Base-by-base conservation (phyloP, 1,140 invertebrate genomes). In the Drosophila eugracilis region DNA sequence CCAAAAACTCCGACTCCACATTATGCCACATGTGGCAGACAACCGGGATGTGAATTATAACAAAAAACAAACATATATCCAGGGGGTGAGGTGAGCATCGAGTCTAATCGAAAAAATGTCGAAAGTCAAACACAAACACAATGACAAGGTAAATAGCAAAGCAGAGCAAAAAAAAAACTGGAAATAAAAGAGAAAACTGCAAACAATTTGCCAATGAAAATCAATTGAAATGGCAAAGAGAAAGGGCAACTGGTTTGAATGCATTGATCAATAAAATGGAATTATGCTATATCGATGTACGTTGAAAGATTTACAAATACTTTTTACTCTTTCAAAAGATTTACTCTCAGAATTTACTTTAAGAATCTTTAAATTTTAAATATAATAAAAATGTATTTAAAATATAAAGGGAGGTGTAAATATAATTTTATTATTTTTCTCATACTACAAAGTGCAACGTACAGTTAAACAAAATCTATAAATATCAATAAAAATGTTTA, bases 51-150 rank as follows among this genome's bases (percentile, higher is more conserved):
- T 66, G 74, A 81, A 78, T 88, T 88, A 88, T 88, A 76, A 78
- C 78, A 78, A 88, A 76, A 81, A 83, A 71, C 83, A 83, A 86
- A 78, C 70, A 77, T 54, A 77, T 67, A n/a, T 50, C 21, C 39
- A 15, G 37, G 47, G 21, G 48, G n/a, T 9, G 9, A 9, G 28
- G 24, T n/a, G n/a, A n/a, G n/a, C n/a, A n/a, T n/a, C n/a, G 28
- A 62, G 34, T 49, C 71, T 79, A 78, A 80, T 60, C 37, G 45
- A 62, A 75, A 75, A 78, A 83, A 78, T 75, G 66, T 65, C 37
- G 45, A 88, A 89, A 88, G 75, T 78, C 75, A 88, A 88, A 86
- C 57, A 83, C 71, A 83, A 39, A 78, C 60, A 75, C 65, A 74
- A 81, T 83, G 65, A 69, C 57, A 81, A 58, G 42, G 65, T 81